phyloP scores from a whole-genome alignment of 2,888 invertebrate genomes.

The Catocala nupta region DNA sequence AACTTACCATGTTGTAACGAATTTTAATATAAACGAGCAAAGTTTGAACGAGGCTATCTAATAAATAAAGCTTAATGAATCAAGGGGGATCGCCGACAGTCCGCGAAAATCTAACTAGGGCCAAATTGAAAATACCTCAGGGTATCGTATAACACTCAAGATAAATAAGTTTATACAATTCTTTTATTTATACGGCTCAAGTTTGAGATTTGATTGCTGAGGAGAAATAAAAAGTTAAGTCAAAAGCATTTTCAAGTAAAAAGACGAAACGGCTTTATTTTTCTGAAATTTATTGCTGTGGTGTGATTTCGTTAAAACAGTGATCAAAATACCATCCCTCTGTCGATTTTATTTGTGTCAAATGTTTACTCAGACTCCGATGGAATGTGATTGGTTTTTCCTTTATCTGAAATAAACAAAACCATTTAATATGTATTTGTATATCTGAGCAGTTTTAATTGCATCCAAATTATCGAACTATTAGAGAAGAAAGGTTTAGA shows the following conservation, averaged over 20 bases:
- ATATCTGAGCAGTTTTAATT: too few species aligned
- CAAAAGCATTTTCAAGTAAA: slow-evolving; percentile 8
- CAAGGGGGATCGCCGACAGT: slow-evolving; percentile 59
- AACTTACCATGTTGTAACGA: slow-evolving; percentile 57
- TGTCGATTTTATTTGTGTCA: too few species aligned
- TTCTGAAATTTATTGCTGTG: too few species aligned
- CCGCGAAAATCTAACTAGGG: slow-evolving; percentile 48
- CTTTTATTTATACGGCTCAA: slow-evolving; percentile 11
- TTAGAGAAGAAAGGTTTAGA: too few species aligned
- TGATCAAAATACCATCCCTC: too few species aligned
- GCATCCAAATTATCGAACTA: too few species aligned
- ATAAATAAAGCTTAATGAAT: slow-evolving; percentile 74
- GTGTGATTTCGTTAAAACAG: background rate
- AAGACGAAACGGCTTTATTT: background rate
- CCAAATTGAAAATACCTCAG: slow-evolving; percentile 59
- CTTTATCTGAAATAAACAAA: too few species aligned
- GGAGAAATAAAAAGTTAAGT: background rate
- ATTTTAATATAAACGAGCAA: slow-evolving; percentile 72
- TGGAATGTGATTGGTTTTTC: too few species aligned
- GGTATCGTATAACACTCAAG: slow-evolving; percentile 28
- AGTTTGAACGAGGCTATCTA: slow-evolving; percentile 62
- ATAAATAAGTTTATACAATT: slow-evolving; percentile 29
- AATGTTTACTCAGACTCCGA: too few species aligned
- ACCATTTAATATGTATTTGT: too few species aligned
- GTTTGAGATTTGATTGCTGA: background rate